Base-by-base conservation (phyloP, 2,888 invertebrate genomes). In the Ichneumon xanthorius region DNA sequence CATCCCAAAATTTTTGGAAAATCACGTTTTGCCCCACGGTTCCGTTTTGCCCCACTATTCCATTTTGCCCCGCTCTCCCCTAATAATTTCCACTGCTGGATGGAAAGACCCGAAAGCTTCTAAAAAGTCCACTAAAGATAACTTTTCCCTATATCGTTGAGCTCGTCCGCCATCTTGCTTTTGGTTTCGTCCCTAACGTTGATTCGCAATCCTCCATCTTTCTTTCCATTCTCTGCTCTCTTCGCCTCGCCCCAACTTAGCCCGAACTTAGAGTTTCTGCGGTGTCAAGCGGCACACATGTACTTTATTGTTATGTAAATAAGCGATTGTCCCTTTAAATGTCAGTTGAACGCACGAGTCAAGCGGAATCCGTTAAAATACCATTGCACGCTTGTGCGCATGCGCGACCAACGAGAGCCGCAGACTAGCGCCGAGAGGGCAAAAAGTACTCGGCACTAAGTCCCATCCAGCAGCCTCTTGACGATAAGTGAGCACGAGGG, bases 351-450 rank as follows among this genome's bases (percentile, higher is more conserved):
- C 45, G 45, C 14, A 48, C 45, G 16, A 48, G 14, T 4, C 4
- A 48, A 48, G 14, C 45, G 45, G 16, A 45, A 48, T 48, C 45
- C 45, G 45, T 14, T 48, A 16, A 48, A 48, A 48, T 48, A 48
- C 45, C 45, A 48, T 0, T 16, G 14, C 4, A 2, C 14, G 16
- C 14, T 48, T 16, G 45, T 16, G 45, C 45, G 45, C 45, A 48
- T 48, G 45, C 45, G 45, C 45, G 4, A 48, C 45, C 4, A 65
- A 76, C 61, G 58, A 68, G 72, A 73, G 16, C 14, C 45, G 45
- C 40, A 11, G 5, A 2, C 16, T 48, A 48, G 45, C 45, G 45
- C 45, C 45, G 11, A 48, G 45, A 48, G 45, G 45, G 45, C 45
- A 48, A 48, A 48, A 48, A 48, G 40, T 40, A 11, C 40, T 40